Percentiles rank a stretch among this genome's conserved stretches.
phyloP scores from a whole-genome alignment of 2,888 invertebrate genomes.

The Azorinus chamasolen region DNA sequence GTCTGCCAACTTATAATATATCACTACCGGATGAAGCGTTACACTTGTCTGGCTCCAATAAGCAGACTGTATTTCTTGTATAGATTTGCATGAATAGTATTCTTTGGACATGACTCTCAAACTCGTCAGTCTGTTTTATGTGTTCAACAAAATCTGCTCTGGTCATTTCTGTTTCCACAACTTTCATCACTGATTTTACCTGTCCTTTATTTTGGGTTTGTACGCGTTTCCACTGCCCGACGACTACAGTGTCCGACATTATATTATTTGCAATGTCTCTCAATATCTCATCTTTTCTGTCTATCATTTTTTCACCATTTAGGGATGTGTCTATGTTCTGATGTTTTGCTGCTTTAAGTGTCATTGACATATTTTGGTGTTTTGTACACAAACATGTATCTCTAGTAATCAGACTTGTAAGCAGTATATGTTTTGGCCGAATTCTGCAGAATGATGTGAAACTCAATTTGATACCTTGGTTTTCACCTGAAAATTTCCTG shows the following conservation, averaged over 20 bases:
- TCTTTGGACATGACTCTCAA: slow-evolving; percentile 19
- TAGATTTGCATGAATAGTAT: neutral
- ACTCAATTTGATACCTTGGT: too few relatives aligned
- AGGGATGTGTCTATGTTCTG: slow-evolving; percentile 23
- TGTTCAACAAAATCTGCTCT: slow-evolving; percentile 6
- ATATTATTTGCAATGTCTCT: slow-evolving; percentile 17
- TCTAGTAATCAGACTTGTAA: slow-evolving; percentile 21
- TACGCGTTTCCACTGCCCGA: slow-evolving; percentile 10
- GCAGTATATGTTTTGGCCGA: neutral
- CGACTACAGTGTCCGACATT: neutral
- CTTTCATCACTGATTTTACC: slow-evolving; percentile 1
- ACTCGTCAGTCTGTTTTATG: slow-evolving; percentile 12
- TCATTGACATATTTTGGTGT: too few relatives aligned
- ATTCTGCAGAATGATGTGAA: too few relatives aligned
- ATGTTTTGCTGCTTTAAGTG: neutral
- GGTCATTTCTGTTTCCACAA: slow-evolving; percentile 1
- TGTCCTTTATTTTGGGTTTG: neutral
- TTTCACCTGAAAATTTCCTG: too few relatives aligned
- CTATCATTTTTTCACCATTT: slow-evolving; percentile 28
- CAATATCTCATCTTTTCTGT: slow-evolving; percentile 3
- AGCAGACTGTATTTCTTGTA: slow-evolving; percentile 17
- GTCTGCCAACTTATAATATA: slow-evolving; percentile 23
- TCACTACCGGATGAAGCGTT: slow-evolving; percentile 44
- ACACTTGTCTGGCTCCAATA: slow-evolving; percentile 30
- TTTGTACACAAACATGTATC: slow-evolving; percentile 9